Base-by-base conservation (phyloP, 1,140 invertebrate species). In the Campoletis sonorensis region DNA sequence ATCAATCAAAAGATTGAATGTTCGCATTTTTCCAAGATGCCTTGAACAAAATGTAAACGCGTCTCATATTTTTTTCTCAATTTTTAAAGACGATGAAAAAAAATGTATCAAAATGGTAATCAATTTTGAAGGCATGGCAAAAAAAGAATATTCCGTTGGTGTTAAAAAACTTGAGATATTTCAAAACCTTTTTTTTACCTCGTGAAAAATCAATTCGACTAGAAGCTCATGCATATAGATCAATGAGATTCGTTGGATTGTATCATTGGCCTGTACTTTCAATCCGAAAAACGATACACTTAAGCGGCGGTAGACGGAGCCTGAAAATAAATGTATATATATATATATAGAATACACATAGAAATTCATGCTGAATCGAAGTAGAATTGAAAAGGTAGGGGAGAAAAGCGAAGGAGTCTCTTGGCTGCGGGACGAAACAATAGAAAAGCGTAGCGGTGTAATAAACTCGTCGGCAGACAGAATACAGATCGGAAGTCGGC, bases 401-500 rank as follows among this genome's bases (percentile, higher is more conserved):
- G 49, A 37, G 64, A 67, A 70, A 49, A 81, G 58, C 49, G 68
- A 81, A 45, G 23, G 67, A 81, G 75, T 73, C 75, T 61, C 51
- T 64, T 18, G 75, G 10, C 72, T 81, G 45, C 51, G 51, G 79
- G 67, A 80, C 67, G 73, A 80, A 49, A 80, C 70, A 72, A 13
- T 72, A 72, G 23, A 73, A 64, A 68, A 15, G 27, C 26, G 30
- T 21, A 77, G 85, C 77, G 82, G 81, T 83, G 87, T 87, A 89
- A 91, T 90, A 91, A 91, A 91, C 88, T 89, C 87, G 84, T 85
- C 84, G 87, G 88, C 87, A 89, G 87, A 87, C 87, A 85, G 90
- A 90, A 90, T 90, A 89, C 87, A 90, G 87, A 91, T 90, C 89
- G 88, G 86, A 88, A 89, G 87, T 86, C 86, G 86, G 85, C 85